phyloP scores from a whole-genome alignment of 2,113 vertebrate species.

The Elephantulus edwardii region DNA sequence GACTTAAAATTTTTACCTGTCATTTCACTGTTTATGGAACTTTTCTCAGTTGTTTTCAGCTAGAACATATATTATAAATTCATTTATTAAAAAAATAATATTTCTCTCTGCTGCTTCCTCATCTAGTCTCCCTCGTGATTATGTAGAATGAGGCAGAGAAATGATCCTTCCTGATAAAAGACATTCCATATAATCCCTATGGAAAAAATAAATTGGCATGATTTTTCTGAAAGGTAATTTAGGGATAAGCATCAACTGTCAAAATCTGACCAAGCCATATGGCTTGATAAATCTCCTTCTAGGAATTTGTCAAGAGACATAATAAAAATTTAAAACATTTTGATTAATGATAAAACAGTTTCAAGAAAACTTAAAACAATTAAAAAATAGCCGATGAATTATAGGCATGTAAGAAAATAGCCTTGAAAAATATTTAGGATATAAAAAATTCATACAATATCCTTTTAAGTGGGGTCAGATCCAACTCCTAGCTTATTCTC shows the following conservation, averaged over 20 bases:
- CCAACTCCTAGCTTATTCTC: too few relatives aligned
- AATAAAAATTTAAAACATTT: constrained; percentile 13
- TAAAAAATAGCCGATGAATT: neutral
- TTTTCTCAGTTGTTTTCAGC: neutral
- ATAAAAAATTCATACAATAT: too few relatives aligned
- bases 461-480: too few relatives aligned
- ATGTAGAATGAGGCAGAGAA: neutral
- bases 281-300: constrained; percentile 14
- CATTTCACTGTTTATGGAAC: neutral
- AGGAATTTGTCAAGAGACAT: neutral
- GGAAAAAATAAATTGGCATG: neutral
- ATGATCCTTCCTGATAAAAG: neutral
- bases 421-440: too few relatives aligned
- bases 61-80: neutral
- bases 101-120: neutral
- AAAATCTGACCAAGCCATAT: neutral
- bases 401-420: neutral
- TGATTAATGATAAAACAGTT: constrained; percentile 14
- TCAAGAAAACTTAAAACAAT: constrained; percentile 10
- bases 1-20: neutral
- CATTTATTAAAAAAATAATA: neutral
- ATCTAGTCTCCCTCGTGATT: neutral
- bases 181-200: neutral
- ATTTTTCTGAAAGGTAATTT: constrained; percentile 39
- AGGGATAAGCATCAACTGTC: neutral